Evolutionary conservation across 2,113 vertebrate species (phyloP).

Genomic region (Sceloporus undulatus): DNA sequence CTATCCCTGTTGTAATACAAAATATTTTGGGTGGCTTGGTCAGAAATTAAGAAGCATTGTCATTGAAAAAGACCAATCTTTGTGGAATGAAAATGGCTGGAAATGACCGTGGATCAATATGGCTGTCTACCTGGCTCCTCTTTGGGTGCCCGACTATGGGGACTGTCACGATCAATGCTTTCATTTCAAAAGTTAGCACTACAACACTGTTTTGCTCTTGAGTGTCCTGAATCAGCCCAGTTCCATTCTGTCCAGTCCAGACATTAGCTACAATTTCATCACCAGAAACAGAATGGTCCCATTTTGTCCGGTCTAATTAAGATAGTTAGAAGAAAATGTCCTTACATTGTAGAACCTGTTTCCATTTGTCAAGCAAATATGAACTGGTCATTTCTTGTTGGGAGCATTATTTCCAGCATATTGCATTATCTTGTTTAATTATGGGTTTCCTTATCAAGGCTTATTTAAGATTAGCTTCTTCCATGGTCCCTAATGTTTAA

Average conservation of each 20-base stretch:
- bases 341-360: neutral
- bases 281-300: no score
- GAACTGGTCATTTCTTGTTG: neutral
- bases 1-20: neutral
- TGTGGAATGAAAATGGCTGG: neutral
- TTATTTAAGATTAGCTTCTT: conserved; percentile 56
- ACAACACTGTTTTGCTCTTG: neutral
- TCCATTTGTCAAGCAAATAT: neutral
- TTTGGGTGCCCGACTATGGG: neutral
- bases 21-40: neutral
- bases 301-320: conserved; percentile 12
- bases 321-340: neutral
- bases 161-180: neutral
- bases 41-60: no score
- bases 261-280: neutral
- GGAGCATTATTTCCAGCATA: neutral
- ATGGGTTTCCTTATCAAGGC: conserved; percentile 50
- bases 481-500: conserved; percentile 43
- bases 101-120: neutral
- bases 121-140: neutral
- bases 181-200: neutral
- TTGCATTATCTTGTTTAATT: conserved; percentile 37
- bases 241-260: neutral
- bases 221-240: neutral
- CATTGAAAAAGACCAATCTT: no score